Evolutionary conservation across 2,888 invertebrate genomes (phyloP).

Genomic region (Choreutis nemorana): DNA sequence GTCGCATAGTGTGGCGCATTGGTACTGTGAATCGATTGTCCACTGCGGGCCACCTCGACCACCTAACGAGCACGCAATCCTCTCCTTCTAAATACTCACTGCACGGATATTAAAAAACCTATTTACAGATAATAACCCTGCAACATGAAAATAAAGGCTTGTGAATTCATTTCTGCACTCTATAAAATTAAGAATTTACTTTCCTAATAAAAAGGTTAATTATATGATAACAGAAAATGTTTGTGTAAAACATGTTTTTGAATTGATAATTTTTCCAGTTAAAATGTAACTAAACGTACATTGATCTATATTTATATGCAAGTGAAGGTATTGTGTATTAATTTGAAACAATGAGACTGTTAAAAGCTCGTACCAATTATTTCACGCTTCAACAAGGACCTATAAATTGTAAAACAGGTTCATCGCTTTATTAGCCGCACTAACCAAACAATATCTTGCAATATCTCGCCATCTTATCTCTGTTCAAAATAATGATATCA

Average conservation of each 20-base stretch:
- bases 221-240: no score
- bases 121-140: no score
- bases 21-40: slow-evolving; percentile 58
- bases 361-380: no score
- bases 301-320: no score
- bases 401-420: slow-evolving; percentile 9
- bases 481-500: slow-evolving; percentile 25
- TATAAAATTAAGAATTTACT: slow-evolving; percentile 20
- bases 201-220: no score
- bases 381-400: slow-evolving; percentile 4
- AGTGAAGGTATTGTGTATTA: no score
- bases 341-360: slow-evolving; percentile 5
- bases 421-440: slow-evolving; percentile 11
- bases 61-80: slow-evolving; percentile 52
- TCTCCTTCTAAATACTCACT: slow-evolving; percentile 36
- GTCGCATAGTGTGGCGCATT: slow-evolving; percentile 55
- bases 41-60: slow-evolving; percentile 56
- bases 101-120: no score
- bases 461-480: slow-evolving; percentile 25
- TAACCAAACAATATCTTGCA: slow-evolving; percentile 12
- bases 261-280: no score
- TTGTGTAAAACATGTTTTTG: no score
- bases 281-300: no score
- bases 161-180: no score
- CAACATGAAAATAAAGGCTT: no score